phyloP scores from a whole-genome alignment of 2,888 invertebrate species.

The Napeogenes inachia region DNA sequence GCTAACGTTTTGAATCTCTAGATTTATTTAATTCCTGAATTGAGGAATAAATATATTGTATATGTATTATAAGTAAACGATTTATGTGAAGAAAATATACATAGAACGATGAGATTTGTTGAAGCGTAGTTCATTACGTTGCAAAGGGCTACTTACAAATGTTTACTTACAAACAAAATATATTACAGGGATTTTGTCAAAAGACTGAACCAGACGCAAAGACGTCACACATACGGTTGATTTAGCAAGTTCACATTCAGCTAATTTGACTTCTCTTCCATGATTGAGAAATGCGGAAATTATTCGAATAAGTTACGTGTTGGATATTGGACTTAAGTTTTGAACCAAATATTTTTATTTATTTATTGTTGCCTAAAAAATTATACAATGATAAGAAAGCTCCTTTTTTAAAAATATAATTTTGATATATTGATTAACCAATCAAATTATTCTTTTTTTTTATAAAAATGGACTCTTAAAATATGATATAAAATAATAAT shows the following conservation, averaged over 20 bases:
- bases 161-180: slow-evolving; percentile 19
- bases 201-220: slow-evolving; percentile 29
- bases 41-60: background rate
- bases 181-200: slow-evolving; percentile 31
- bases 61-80: slow-evolving; percentile 1
- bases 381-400: too few relatives aligned
- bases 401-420: too few relatives aligned
- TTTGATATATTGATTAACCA: too few relatives aligned
- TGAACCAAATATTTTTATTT: background rate
- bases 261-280: slow-evolving; percentile 49
- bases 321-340: background rate
- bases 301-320: background rate
- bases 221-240: slow-evolving; percentile 45
- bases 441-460: too few relatives aligned
- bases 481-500: too few relatives aligned
- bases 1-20: background rate
- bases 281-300: slow-evolving; percentile 4
- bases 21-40: background rate
- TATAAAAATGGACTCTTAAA: too few relatives aligned
- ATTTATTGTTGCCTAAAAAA: too few relatives aligned
- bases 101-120: too few relatives aligned
- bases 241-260: slow-evolving; percentile 52
- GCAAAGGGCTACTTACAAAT: slow-evolving; percentile 4
- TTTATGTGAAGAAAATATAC: background rate
- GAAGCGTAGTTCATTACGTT: background rate